Evolutionary conservation across 2,888 invertebrate genomes (phyloP), one percentile per base, ranked within the genome.

Genomic region (Agrotis segetum): DNA sequence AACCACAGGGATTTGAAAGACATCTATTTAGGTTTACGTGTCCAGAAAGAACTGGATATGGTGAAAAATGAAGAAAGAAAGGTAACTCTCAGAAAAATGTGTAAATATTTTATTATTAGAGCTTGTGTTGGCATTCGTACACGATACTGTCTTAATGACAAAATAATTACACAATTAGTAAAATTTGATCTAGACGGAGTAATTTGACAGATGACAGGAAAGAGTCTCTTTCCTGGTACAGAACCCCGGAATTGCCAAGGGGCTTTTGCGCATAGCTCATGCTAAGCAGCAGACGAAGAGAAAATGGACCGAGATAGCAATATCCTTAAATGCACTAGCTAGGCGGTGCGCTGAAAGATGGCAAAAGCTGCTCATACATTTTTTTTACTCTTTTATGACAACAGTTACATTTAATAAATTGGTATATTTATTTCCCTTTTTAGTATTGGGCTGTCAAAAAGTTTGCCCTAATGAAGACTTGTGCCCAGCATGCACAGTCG

Each of bases 141-240:
- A 49, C 47, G 24, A 61, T 61, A 61, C n/a, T 61, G 29, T 61
- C 47, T 60, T 60, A 58, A 55, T 55, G 29, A 55, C 50, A 50
- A 50, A 50, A 50, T 50, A 1, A 50, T 52, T 21, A 21, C 34
- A 14, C 13, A 56, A 34, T 34, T 34, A 56, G 9, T n/a, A 56
- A 56, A 56, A 56, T 56, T 56, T 56, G 34, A 56, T 56, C 13
- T 34, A 56, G 56, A 56, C 4, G 34, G 34, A 34, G 34, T 34
- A n/a, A n/a, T 56, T 2, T 56, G n/a, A n/a, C 56, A n/a, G 2
- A 0, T 56, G 29, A 56, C 29, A 56, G 29, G 56, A n/a, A 56
- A 56, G 56, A 56, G 56, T 56, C 56, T 34, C n/a, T 29, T 55
- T 55, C 21, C 16, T 53, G 24, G 53, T 29, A 55, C 55, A 55